Base-by-base conservation (phyloP, 2,113 vertebrate species). In the Thunnus maccoyii region DNA sequence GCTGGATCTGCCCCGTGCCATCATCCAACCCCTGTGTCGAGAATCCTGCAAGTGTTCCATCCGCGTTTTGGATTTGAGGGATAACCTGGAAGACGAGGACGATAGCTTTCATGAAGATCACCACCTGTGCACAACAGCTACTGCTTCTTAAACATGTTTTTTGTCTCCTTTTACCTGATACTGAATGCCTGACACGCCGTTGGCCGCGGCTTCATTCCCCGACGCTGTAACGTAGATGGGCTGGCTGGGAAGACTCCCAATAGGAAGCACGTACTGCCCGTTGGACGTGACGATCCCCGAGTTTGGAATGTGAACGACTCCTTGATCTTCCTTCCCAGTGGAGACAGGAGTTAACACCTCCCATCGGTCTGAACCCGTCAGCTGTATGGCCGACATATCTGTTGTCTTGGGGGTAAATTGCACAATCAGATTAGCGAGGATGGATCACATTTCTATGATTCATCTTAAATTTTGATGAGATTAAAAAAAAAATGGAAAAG, bases 151-250 rank as follows among this genome's bases (percentile, higher is more conserved):
- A 51, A 13, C 4, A 5, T 4, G 32, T 57, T 47, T 54, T 30
- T 5, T 16, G 3, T 46, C 14, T 22, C 0, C 20, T 36, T 60
- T 70, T 87, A 94, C 93, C 92, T 94, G 93, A 87, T 99, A 99
- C 68, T 99, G 98, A 91, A 98, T 97, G 72, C 95, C 96, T 80
- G 97, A 96, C 91, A 99, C 96, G 57, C 97, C 97, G 82, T 98
- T 97, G 94, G 97, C 96, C 78, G 96, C 93, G 65, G 94, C 94
- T 86, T 94, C 92, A 20, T 97, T 96, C 88, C 96, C 97, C 87
- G 97, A 96, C 78, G 97, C 96, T 83, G 97, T 97, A 92, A 99
- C 98, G 94, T 98, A 99, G 90, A 99, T 97, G 91, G 98, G 97
- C 86, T 99, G 98, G 94, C 95, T 99, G 93, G 97, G 96, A 94